These are phyloP conservation scores for Spodoptera littoralis DNA, from an alignment of 2,888 invertebrate genomes.

Conservation along the genomic window DNA sequence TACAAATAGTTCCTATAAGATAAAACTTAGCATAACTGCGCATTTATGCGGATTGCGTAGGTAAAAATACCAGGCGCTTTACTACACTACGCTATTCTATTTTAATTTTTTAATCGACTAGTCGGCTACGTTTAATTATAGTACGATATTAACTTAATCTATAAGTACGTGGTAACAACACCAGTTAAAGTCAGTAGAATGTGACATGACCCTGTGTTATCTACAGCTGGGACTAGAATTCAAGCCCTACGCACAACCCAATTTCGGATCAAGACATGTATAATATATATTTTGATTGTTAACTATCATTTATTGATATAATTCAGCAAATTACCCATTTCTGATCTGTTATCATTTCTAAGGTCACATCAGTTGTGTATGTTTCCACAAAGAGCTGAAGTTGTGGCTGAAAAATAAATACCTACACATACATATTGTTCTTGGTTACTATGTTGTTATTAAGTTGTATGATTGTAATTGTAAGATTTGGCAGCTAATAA, in stretches of 20 bases:
- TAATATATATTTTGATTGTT: conserved; percentile 28
- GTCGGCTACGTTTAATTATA: too few relatives aligned
- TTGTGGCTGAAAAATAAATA: not conserved
- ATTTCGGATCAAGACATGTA: conserved; percentile 28
- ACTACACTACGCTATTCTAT: not conserved
- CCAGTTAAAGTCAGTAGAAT: conserved; percentile 29
- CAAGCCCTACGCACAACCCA: conserved; percentile 29
- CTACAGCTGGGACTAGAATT: not conserved
- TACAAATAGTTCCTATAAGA: too few relatives aligned
- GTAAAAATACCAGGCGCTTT: not conserved
- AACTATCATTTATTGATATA: conserved; percentile 14
- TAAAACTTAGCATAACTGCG: too few relatives aligned
- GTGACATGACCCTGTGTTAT: conserved; percentile 29
- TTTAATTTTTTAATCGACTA: too few relatives aligned
- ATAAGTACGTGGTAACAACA: not conserved
- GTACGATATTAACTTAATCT: too few relatives aligned
- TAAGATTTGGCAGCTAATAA: too few relatives aligned
- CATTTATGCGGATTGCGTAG: too few relatives aligned
- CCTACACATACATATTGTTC: too few relatives aligned
- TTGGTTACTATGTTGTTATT: too few relatives aligned
- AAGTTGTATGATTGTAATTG: too few relatives aligned
- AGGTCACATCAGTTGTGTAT: conserved; percentile 7
- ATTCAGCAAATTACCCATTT: conserved; percentile 11
- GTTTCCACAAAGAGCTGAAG: not conserved
- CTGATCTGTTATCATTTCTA: not conserved